Evolutionary conservation across 2,113 vertebrate genomes (phyloP).

Genomic region (Smithornis capensis): DNA sequence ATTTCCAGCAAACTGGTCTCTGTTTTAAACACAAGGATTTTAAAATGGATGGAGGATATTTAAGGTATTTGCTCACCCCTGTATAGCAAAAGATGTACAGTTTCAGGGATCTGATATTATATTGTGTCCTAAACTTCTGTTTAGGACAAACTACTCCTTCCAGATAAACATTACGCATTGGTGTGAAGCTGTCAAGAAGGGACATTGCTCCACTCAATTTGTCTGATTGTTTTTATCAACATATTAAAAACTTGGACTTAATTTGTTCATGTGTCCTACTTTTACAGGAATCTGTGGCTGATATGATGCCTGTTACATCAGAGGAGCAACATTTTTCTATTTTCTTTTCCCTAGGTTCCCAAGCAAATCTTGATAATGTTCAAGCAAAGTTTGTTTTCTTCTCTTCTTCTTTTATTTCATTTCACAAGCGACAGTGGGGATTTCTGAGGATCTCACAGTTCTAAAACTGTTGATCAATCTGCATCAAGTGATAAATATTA

Average conservation of each 20-base stretch:
- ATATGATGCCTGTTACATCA: neutral
- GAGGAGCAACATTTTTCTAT: neutral
- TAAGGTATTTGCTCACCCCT: neutral
- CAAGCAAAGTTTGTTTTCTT: neutral
- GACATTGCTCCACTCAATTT: neutral
- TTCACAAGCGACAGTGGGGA: neutral
- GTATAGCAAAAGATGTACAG: neutral
- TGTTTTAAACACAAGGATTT: neutral
- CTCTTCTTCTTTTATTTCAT: neutral
- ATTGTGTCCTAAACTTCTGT: neutral
- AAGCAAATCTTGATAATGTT: neutral
- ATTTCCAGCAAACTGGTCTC: neutral
- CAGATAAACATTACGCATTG: neutral
- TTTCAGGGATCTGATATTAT: neutral
- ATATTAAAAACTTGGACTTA: neutral
- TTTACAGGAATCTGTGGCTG: neutral
- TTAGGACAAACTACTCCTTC: neutral
- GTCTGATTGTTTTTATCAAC: neutral
- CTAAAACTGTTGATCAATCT: neutral
- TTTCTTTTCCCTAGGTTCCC: neutral
- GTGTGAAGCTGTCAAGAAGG: neutral
- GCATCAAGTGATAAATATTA: neutral
- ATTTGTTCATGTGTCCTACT: neutral
- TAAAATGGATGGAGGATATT: neutral
- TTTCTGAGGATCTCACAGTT: neutral